These are phyloP conservation scores for Vulpes vulpes DNA, from an alignment of 2,113 vertebrate species.

Conservation along the genomic window DNA sequence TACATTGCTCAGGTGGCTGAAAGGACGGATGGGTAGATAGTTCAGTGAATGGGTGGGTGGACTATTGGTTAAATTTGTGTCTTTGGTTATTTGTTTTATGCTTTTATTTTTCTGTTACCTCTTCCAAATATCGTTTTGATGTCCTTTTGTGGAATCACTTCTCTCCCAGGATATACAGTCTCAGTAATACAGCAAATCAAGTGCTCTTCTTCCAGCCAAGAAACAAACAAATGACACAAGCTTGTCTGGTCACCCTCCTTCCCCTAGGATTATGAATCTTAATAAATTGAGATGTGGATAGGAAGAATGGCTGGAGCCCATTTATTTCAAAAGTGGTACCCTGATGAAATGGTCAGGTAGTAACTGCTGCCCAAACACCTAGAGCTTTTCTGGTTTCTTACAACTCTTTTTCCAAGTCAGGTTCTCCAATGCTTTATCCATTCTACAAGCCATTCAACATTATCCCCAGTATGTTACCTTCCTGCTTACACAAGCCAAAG, in stretches of 20 bases:
- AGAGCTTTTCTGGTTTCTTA: neutral
- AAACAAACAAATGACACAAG: slow-evolving; percentile 31
- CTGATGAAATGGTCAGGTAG: neutral
- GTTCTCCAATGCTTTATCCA: neutral
- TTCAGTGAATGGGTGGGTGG: neutral
- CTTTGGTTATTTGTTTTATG: neutral
- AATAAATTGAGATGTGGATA: neutral
- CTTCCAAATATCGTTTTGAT: neutral
- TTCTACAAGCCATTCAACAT: neutral
- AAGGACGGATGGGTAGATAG: neutral
- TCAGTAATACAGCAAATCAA: neutral
- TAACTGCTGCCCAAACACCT: neutral
- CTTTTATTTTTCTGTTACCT: neutral
- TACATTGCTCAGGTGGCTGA: neutral
- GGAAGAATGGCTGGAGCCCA: neutral
- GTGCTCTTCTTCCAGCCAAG: neutral
- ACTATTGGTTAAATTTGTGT: neutral
- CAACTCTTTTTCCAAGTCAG: neutral
- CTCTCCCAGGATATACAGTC: neutral
- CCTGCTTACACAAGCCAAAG: neutral
- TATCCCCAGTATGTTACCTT: neutral
- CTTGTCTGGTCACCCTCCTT: neutral
- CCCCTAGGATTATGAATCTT: neutral
- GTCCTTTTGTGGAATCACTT: neutral
- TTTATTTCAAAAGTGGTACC: neutral